Base-by-base conservation (phyloP, 2,888 invertebrate species). In the Augochlorella aurata region DNA sequence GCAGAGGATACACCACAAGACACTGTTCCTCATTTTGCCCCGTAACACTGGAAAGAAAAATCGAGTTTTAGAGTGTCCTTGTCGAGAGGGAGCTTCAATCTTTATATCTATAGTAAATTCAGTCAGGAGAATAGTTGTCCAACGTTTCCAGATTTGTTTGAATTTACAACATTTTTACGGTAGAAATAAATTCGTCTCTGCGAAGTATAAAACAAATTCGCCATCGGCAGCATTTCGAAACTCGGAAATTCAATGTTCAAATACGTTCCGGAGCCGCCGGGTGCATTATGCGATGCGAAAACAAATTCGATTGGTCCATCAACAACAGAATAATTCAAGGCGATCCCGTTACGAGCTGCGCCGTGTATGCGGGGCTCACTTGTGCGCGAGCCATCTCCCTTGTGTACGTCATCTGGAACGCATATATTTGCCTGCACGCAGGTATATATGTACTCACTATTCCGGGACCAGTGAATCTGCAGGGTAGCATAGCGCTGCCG, bases 401-500 rank as follows among this genome's bases (percentile, higher is more conserved):
- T 77, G 76, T 77, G 70, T 76, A 83, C 79, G 68, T 79, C 79
- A 77, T 83, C 71, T 67, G 47, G 79, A 70, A 65, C 69, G 79
- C 70, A 71, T 77, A 84, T 73, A 79, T 79, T 83, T 79, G 74
- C 70, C 24, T 38, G 21, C 45, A 54, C 67, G 54, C 38, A 68
- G 61, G 52, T 44, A 24, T 47, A 54, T 61, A 70, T 85, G 70
- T 86, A 94, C 94, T 94, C 89, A 95, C 95, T 86, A 94, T 94
- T 85, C 91, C 93, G 49, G 93, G 92, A 85, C 94, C 94, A 65
- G 92, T 92, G 83, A 94, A 93, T 90, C 93, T 94, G 88, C 95
- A 95, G 10, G 95, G 94, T 68, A 95, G 92, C 79, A 94, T 91
- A 29, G 94, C 94, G 78, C 94, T 94, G 74, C 94, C 94, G 77